Evolutionary conservation across 1,140 invertebrate species (phyloP).

Genomic region (Lasioglossum baleicum): DNA sequence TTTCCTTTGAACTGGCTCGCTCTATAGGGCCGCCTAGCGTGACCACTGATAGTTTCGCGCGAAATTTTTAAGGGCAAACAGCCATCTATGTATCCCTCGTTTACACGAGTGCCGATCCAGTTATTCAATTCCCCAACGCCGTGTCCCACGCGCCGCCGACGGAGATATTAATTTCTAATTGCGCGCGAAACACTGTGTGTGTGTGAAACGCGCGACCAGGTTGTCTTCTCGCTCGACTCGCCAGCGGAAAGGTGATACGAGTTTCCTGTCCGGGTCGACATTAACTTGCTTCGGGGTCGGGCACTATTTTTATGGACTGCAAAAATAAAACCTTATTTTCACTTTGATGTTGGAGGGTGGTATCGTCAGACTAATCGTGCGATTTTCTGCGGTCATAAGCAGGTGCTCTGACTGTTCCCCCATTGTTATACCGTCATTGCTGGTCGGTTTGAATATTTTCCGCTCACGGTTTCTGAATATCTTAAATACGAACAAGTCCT

Average conservation of each 20-base stretch:
- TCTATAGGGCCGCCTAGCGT: conserved; percentile 32
- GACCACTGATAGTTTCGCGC: conserved; percentile 23
- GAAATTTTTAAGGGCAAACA: conserved; percentile 32
- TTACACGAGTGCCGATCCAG: not conserved
- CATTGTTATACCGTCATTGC: no score
- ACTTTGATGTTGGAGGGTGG: not conserved
- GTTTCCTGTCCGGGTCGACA: not conserved
- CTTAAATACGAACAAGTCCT: no score
- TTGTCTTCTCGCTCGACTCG: not conserved
- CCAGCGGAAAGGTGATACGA: not conserved
- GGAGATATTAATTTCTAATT: not conserved
- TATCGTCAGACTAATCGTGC: not conserved
- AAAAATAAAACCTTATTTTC: conserved; percentile 2
- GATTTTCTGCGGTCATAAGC: not conserved
- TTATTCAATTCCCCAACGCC: not conserved
- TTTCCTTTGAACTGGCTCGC: conserved; percentile 17
- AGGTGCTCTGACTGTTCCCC: not conserved
- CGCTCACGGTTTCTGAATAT: no score
- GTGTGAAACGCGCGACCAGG: not conserved
- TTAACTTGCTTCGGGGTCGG: not conserved
- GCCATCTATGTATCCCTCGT: not conserved
- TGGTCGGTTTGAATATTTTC: no score
- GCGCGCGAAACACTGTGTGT: not conserved
- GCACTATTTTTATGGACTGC: conserved; percentile 21
- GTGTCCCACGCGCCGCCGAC: not conserved